These are phyloP conservation scores for Coreius guichenoti DNA, from an alignment of 2,797 vertebrate species.

Conservation along the genomic window DNA sequence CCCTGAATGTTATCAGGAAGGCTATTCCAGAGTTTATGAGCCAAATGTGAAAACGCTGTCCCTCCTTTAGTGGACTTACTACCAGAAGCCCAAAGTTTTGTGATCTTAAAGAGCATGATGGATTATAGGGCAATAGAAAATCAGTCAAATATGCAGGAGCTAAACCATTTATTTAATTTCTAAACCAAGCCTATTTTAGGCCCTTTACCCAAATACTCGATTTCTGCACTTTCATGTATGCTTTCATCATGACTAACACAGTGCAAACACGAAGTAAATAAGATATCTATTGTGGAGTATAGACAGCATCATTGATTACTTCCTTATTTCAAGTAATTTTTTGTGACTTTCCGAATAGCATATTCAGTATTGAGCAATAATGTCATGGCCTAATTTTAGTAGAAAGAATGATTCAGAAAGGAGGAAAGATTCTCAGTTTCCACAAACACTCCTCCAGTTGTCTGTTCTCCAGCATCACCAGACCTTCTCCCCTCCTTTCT, in stretches of 20 bases:
- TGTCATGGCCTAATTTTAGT: background rate
- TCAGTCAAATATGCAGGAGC: too few relatives aligned
- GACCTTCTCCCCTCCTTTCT: constrained; percentile 24
- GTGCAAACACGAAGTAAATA: background rate
- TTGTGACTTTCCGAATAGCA: background rate
- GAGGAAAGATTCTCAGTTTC: constrained; percentile 30
- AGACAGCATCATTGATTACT: background rate
- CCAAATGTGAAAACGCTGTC: too few relatives aligned
- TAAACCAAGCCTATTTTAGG: too few relatives aligned
- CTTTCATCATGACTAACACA: background rate
- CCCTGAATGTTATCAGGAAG: too few relatives aligned
- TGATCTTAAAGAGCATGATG: too few relatives aligned
- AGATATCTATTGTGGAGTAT: background rate
- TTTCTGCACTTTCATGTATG: background rate
- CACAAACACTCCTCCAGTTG: constrained; percentile 18
- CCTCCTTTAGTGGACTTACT: too few relatives aligned
- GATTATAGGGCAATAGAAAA: too few relatives aligned
- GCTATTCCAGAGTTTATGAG: too few relatives aligned
- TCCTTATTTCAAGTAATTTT: background rate
- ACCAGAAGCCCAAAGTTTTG: too few relatives aligned
- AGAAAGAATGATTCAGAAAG: constrained; percentile 31
- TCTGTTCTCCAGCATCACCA: constrained; percentile 10
- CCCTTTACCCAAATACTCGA: background rate
- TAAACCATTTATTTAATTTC: too few relatives aligned
- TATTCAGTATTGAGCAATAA: background rate